phyloP scores from a whole-genome alignment of 2,888 invertebrate species.

The Auanema freiburgensis region DNA sequence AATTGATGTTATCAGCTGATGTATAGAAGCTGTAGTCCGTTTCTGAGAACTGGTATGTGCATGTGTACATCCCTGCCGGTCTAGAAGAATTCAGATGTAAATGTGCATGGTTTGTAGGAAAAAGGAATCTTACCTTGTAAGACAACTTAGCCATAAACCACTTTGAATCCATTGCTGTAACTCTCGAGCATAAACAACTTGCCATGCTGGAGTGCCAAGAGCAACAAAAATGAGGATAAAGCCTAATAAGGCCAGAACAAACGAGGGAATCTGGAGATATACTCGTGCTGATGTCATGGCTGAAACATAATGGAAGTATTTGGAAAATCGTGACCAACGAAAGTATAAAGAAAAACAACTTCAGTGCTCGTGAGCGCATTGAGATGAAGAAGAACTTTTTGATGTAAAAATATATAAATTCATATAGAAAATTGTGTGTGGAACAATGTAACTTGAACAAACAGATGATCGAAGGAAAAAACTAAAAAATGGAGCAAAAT shows the following conservation, averaged over 20 bases:
- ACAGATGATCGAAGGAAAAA: too few relatives aligned
- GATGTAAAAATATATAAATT: too few relatives aligned
- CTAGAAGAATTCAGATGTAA: constrained; percentile 23
- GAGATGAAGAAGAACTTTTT: too few relatives aligned
- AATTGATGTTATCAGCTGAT: constrained; percentile 52
- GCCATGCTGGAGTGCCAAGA: constrained; percentile 52
- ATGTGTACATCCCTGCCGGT: constrained; percentile 61
- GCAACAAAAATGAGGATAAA: constrained; percentile 51
- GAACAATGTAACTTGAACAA: too few relatives aligned
- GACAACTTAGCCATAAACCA: constrained; percentile 61
- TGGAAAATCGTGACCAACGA: not conserved
- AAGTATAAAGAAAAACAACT: not conserved
- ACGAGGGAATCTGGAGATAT: constrained; percentile 39
- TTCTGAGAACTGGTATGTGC: constrained; percentile 60
- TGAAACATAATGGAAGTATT: constrained; percentile 3
- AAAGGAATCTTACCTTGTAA: constrained; percentile 45
- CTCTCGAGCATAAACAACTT: constrained; percentile 55
- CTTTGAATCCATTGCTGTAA: constrained; percentile 61
- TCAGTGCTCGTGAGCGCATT: too few relatives aligned
- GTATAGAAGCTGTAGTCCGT: constrained; percentile 58
- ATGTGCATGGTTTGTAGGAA: constrained; percentile 1
- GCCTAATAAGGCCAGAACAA: constrained; percentile 48
- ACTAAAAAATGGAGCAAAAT: too few relatives aligned
- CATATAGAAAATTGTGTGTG: too few relatives aligned
- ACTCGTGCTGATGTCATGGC: constrained; percentile 18